These are phyloP conservation scores for Passer montanus DNA, from an alignment of 2,113 vertebrate species.

Conservation along the genomic window DNA sequence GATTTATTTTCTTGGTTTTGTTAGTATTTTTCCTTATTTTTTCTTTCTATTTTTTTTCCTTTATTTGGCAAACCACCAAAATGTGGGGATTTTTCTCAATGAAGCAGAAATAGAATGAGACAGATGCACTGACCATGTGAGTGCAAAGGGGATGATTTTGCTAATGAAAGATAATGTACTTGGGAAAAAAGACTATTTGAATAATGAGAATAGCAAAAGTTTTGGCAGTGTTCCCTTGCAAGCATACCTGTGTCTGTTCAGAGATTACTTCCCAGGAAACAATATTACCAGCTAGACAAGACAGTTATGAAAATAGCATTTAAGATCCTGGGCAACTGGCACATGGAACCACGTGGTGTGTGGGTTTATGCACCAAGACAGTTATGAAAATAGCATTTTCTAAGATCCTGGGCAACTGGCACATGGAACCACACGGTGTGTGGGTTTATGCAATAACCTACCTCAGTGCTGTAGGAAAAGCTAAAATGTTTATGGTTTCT, in stretches of 20 bases:
- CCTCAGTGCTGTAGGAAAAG: neutral
- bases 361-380: neutral
- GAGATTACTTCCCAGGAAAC: neutral
- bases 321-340: neutral
- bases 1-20: neutral
- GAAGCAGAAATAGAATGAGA: neutral
- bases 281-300: neutral
- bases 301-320: neutral
- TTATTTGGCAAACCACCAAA: neutral
- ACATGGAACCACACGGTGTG: neutral
- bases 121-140: neutral
- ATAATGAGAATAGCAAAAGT: neutral
- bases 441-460: neutral
- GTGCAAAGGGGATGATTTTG: neutral
- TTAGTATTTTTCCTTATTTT: neutral
- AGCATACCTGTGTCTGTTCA: neutral
- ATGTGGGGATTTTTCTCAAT: neutral
- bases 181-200: neutral
- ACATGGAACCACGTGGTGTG: neutral
- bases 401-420: neutral
- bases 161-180: neutral
- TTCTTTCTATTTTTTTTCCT: neutral
- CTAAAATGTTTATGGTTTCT: neutral
- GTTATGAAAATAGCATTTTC: neutral
- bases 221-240: constrained; percentile 18